These are phyloP conservation scores for Perodicticus potto DNA, from an alignment of 2,797 vertebrate genomes.

Conservation along the genomic window DNA sequence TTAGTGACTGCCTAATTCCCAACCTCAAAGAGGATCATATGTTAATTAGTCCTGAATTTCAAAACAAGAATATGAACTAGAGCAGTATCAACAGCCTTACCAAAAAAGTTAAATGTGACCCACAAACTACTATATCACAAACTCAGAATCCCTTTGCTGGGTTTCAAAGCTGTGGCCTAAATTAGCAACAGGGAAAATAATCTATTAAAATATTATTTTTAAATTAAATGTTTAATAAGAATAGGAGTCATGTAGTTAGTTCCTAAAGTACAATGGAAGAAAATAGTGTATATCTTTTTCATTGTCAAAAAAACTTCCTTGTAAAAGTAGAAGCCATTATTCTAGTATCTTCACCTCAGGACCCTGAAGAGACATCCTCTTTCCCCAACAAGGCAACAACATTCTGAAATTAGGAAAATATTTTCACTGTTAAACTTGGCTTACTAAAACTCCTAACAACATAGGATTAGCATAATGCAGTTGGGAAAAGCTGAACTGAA, in stretches of 20 bases:
- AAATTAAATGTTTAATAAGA: slow-evolving; percentile 41
- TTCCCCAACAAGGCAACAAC: not conserved
- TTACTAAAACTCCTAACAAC: not conserved
- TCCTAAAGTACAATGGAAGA: not conserved
- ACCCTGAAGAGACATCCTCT: not conserved
- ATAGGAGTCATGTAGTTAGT: not conserved
- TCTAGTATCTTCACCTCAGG: not conserved
- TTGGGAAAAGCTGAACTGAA: not conserved
- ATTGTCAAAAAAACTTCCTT: not conserved
- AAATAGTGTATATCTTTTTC: not conserved
- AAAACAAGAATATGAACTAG: slow-evolving; percentile 50
- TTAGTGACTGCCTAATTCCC: slow-evolving; percentile 65
- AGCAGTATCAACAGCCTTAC: not conserved
- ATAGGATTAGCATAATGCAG: not conserved
- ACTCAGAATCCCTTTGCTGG: slow-evolving; percentile 21
- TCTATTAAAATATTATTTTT: slow-evolving; percentile 53
- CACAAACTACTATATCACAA: slow-evolving; percentile 1
- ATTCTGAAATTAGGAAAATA: slow-evolving; percentile 17
- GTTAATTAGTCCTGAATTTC: slow-evolving; percentile 67
- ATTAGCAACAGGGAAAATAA: not conserved
- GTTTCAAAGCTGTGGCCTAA: slow-evolving; percentile 48
- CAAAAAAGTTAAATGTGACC: not conserved
- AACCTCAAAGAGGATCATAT: slow-evolving; percentile 31
- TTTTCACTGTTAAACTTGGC: not conserved
- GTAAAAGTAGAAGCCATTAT: not conserved